Evolutionary conservation across 2,888 invertebrate species (phyloP), one percentile per base, ranked within the genome.

Genomic region (Monopis laevigella): DNA sequence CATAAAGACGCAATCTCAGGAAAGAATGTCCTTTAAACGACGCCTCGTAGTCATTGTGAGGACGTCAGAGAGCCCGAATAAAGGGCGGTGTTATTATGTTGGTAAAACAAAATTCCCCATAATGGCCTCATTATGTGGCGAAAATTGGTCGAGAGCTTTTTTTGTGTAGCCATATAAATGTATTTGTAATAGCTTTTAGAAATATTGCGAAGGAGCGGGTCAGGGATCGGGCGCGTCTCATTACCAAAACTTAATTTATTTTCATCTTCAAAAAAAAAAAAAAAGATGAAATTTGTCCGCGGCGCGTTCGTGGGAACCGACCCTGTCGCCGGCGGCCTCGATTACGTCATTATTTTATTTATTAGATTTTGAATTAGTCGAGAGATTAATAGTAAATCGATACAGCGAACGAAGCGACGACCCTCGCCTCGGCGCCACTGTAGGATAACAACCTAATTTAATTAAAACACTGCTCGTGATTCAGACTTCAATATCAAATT

Each of bases 141-240:
- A 78, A 80, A 80, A 80, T 80, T 80, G 80, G 68, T 61, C 69
- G 67, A 73, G 71, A 77, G 65, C 62, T 78, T 77, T 77, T n/a
- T 80, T 80, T 78, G 74, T 74, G 71, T 58, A 63, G 69, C 66
- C 62, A 71, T 77, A 78, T 78, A 77, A 78, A 78, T 77, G 78
- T 78, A 77, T 80, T 78, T 78, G 80, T 77, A 77, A 77, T 77
- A 78, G 78, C 75, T 77, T 78, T 74, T 77, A 78, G 77, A 78
- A 70, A 78, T 77, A 80, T 77, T 74, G 78, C 78, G 59, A 77
- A 68, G 77, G 63, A 74, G 60, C 73, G 66, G 71, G 67, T 61
- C 70, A 72, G 66, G 58, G 67, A 62, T 68, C 65, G 65, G 59
- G 59, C 17, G 17, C 65, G 69, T 68, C 75, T 75, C 74, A 75